Evolutionary conservation across 2,888 invertebrate species (phyloP).

Genomic region (Himalopsyche tibetana): DNA sequence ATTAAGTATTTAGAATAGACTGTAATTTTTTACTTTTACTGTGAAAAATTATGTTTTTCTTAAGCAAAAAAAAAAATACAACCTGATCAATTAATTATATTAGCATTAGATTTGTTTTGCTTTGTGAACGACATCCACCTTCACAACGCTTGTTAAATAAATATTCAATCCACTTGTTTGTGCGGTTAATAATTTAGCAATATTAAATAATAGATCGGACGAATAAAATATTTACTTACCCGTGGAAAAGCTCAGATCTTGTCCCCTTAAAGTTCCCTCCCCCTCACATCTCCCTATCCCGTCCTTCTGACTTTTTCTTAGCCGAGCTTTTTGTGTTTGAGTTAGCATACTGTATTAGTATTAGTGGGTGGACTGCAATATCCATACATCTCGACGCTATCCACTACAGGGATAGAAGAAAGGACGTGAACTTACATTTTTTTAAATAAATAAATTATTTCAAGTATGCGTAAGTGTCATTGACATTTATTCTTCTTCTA

Average conservation of each 20-base stretch:
- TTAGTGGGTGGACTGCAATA: slow-evolving; percentile 43
- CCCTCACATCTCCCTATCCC: slow-evolving; percentile 46
- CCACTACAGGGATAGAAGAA: slow-evolving; percentile 46
- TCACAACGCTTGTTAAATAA: too few species aligned
- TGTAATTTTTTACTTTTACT: too few species aligned
- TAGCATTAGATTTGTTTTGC: too few species aligned
- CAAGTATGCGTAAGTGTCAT: too few species aligned
- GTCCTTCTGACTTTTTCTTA: slow-evolving; percentile 53
- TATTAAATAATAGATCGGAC: neutral
- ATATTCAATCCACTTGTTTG: too few species aligned
- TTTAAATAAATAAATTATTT: too few species aligned
- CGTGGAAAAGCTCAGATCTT: slow-evolving; percentile 29
- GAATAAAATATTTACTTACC: neutral
- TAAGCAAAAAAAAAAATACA: too few species aligned
- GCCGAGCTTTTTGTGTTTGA: slow-evolving; percentile 57
- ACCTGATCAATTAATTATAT: too few species aligned
- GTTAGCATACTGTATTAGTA: slow-evolving; percentile 64
- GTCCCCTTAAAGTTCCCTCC: slow-evolving; percentile 57
- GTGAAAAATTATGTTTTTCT: too few species aligned
- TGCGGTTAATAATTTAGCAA: neutral
- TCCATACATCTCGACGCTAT: slow-evolving; percentile 47
- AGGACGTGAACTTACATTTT: neutral
- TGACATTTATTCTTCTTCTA: too few species aligned
- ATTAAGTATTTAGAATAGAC: too few species aligned
- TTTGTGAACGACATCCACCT: too few species aligned